Evolutionary conservation across 2,113 vertebrate species (phyloP), one percentile per base, ranked within the genome.

Genomic region (Microcebus griseorufus): DNA sequence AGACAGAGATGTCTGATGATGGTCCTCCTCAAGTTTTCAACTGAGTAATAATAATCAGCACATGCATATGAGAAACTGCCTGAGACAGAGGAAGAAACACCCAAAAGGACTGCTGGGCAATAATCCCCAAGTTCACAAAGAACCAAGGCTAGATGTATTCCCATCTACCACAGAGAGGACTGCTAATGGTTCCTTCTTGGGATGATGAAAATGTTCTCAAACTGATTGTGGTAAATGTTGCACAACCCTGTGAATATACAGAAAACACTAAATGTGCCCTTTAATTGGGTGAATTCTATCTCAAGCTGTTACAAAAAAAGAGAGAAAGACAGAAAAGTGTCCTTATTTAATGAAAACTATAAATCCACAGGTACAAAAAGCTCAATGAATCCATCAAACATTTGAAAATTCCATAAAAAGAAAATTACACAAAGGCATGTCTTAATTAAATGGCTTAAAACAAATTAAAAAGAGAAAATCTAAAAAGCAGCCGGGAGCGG

Each of bases 261-360:
- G 67, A 88, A 81, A 13, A 1, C 9, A 91, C 34, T 20, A 4
- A 75, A 91, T 17, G 18, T 53, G 29, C n/a, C 45, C 42, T 65
- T 67, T 67, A 81, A 22, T 13, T 73, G 8, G 51, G 13, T 81
- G 27, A 93, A 88, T 39, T 92, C 18, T 84, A 95, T 60, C 42
- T 78, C 85, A 69, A 80, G 72, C 22, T 60, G 39, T 60, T 55
- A 23, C 22, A 69, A 67, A 55, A 55, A 84, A 53, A 75, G 27
- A 51, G 29, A 65, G 16, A 70, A 37, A 53, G 84, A 23, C 10
- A 81, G 32, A 92, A 88, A 88, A 95, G 17, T 48, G 48, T 67
- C 85, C 45, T 48, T n/a, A 73, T 79, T 32, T 67, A 51, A 95
- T 51, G 67, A 82, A 88, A 83, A 88, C 69, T 93, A 92, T 75